Evolutionary conservation across 2,888 invertebrate genomes (phyloP), one percentile per base, ranked within the genome.

Genomic region (Beris morrisii): DNA sequence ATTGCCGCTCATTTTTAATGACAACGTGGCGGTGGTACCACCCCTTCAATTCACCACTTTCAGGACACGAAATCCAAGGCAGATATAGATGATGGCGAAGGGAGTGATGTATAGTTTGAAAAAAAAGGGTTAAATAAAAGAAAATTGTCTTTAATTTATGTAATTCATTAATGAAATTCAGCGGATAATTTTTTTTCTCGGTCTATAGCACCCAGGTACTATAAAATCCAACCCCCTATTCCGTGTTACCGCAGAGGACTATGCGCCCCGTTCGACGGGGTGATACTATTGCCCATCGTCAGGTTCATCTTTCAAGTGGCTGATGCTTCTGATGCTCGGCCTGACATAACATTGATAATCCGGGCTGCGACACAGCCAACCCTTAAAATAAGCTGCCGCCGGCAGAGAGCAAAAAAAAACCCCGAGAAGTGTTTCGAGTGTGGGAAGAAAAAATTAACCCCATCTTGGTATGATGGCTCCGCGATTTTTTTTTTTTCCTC

Each of bases 271-370:
- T 22, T 22, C 22, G 22, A 22, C 22, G 22, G 22, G 22, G 22
- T 53, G 28, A 64, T 64, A 45, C 30, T 45, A 45, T 46, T 46
- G 58, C 58, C 31, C 52, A 57, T 57, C 58, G 53, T 58, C 58
- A 45, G 31, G 28, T 46, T 58, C 57, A 58, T 58, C 44, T 57
- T 52, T 58, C 52, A 38, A 58, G 53, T 58, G 55, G 55, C 66
- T 64, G 65, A 58, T 46, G n/a, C 58, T 45, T 58, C 38, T 38
- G 22, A 22, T 22, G 30, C 58, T 45, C 22, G 45, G 54, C 70
- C 70, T 71, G 70, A 69, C 70, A 70, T 70, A 70, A 70, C 71
- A 71, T 68, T 71, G 71, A 71, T 71, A 71, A 71, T 71, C 71
- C 69, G 31, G 15, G 31, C 53, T 22, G 44, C 63, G 22, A 63